phyloP scores from a whole-genome alignment of 2,888 invertebrate species.

The Diaperis boleti region DNA sequence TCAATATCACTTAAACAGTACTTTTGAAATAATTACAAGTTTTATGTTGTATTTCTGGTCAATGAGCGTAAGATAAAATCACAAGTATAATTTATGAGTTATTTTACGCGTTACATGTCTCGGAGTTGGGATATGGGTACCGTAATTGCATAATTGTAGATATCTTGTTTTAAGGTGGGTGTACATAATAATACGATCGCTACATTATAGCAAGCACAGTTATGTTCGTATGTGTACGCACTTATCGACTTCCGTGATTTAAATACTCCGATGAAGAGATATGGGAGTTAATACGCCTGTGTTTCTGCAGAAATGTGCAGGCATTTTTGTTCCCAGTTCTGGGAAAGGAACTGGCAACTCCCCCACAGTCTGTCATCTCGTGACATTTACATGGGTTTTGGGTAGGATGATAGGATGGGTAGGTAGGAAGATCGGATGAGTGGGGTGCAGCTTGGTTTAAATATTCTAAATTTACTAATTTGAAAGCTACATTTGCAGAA shows the following conservation, averaged over 20 bases:
- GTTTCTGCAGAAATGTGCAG: slow-evolving; percentile 9
- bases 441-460: too few relatives aligned
- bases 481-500: too few relatives aligned
- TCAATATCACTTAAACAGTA: slow-evolving; percentile 2
- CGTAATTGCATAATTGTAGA: slow-evolving; percentile 36
- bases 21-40: slow-evolving; percentile 18
- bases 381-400: slow-evolving; percentile 38
- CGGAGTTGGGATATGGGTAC: slow-evolving; percentile 22
- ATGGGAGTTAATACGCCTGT: neutral
- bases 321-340: slow-evolving; percentile 39
- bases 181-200: slow-evolving; percentile 32
- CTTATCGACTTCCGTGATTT: neutral
- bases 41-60: slow-evolving; percentile 23
- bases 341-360: slow-evolving; percentile 37
- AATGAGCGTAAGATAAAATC: slow-evolving; percentile 29
- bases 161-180: slow-evolving; percentile 32
- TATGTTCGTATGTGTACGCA: slow-evolving; percentile 2
- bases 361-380: slow-evolving; percentile 37
- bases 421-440: slow-evolving; percentile 2
- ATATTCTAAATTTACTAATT: too few relatives aligned
- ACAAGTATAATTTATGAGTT: slow-evolving; percentile 19
- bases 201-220: slow-evolving; percentile 26
- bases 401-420: slow-evolving; percentile 5
- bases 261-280: neutral
- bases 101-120: slow-evolving; percentile 26